These are phyloP conservation scores for Aethes cnicana DNA, from an alignment of 2,888 invertebrate genomes.

Conservation along the genomic window DNA sequence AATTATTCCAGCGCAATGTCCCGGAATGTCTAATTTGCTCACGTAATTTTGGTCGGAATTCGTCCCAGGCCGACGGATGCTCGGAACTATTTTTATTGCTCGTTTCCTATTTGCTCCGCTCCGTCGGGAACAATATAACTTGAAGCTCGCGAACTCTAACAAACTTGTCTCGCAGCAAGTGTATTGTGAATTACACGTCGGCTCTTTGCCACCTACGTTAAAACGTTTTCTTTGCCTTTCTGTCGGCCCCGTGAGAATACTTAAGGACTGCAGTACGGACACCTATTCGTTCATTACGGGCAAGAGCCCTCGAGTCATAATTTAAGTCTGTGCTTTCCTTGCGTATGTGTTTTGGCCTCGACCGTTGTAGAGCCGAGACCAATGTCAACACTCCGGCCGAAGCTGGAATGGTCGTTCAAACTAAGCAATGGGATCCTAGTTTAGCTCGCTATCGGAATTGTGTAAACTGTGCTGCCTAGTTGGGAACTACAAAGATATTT, in stretches of 20 bases:
- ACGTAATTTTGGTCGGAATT: slow-evolving; percentile 79
- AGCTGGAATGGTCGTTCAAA: slow-evolving; percentile 23
- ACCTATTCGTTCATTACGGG: slow-evolving; percentile 43
- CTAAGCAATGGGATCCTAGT: slow-evolving; percentile 24
- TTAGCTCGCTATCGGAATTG: slow-evolving; percentile 28
- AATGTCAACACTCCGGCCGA: slow-evolving; percentile 28
- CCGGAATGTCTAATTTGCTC: slow-evolving; percentile 81
- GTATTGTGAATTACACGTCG: slow-evolving; percentile 77
- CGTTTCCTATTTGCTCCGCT: slow-evolving; percentile 75
- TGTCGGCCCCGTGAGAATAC: slow-evolving; percentile 52
- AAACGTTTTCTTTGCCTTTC: slow-evolving; percentile 53
- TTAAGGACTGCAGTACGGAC: slow-evolving; percentile 38
- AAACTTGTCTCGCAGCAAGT: slow-evolving; percentile 66
- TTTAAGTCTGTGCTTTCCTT: slow-evolving; percentile 25
- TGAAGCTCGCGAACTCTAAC: slow-evolving; percentile 65
- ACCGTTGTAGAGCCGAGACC: slow-evolving; percentile 20
- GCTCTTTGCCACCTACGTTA: slow-evolving; percentile 43
- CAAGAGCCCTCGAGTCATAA: slow-evolving; percentile 31
- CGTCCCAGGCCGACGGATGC: slow-evolving; percentile 70
- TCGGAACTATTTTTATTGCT: slow-evolving; percentile 79
- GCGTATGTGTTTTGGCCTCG: slow-evolving; percentile 25
- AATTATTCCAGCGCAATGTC: slow-evolving; percentile 74
- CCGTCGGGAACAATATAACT: slow-evolving; percentile 74
- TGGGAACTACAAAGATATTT: slow-evolving; percentile 29
- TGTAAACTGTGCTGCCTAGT: slow-evolving; percentile 25